Percentiles rank a stretch among this genome's conserved stretches.
These are phyloP conservation scores for Tribolium castaneum DNA, from an alignment of 1,140 invertebrate species.

Conservation along the genomic window DNA sequence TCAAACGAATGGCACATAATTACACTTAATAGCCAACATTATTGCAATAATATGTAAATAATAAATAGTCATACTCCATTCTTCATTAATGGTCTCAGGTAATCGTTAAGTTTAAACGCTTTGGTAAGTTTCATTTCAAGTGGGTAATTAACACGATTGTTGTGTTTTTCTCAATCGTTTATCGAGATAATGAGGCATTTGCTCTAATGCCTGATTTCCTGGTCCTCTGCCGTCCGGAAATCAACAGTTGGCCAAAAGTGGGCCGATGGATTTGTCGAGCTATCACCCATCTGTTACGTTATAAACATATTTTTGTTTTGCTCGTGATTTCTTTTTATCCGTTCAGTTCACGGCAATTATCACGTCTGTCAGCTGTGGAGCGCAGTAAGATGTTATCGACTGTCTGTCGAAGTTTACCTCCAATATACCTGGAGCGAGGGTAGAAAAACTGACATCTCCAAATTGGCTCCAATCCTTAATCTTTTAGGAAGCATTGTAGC, in stretches of 20 bases:
- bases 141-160: no score
- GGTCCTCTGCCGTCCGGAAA: not conserved
- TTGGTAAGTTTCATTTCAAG: not conserved
- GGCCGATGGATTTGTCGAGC: slow-evolving; percentile 3
- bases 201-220: not conserved
- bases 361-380: slow-evolving; percentile 51
- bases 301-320: slow-evolving; percentile 50
- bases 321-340: slow-evolving; percentile 48
- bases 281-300: slow-evolving; percentile 44
- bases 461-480: slow-evolving; percentile 54
- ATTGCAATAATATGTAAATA: not conserved
- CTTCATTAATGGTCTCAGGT: not conserved
- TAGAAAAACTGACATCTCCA: slow-evolving; percentile 49
- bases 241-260: slow-evolving; percentile 42
- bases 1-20: not conserved
- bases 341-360: slow-evolving; percentile 54
- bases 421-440: slow-evolving; percentile 46
- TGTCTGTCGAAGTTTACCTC: slow-evolving; percentile 46
- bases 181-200: not conserved
- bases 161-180: not conserved
- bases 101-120: not conserved
- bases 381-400: slow-evolving; percentile 44
- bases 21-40: not conserved
- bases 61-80: not conserved
- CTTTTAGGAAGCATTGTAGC: slow-evolving; percentile 48